phyloP scores from a whole-genome alignment of 2,113 vertebrate genomes.

The Ochotona princeps region DNA sequence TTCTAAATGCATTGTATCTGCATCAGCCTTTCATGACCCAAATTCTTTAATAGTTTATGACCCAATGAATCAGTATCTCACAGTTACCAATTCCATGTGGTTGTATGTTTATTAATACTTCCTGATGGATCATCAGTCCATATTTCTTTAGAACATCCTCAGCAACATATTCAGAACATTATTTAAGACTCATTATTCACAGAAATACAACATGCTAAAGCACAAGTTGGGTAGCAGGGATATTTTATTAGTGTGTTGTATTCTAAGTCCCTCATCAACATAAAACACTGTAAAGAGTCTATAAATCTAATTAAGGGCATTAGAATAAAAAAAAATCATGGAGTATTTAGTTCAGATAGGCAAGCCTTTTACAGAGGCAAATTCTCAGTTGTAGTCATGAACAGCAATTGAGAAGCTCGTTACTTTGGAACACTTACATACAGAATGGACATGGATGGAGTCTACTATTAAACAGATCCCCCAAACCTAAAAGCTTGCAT shows the following conservation, averaged over 20 bases:
- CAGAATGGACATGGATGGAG: neutral
- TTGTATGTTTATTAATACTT: slow-evolving; percentile 84
- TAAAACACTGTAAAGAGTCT: slow-evolving; percentile 87
- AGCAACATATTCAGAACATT: slow-evolving; percentile 86
- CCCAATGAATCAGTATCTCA: slow-evolving; percentile 78
- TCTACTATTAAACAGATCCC: neutral
- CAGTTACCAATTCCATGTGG: slow-evolving; percentile 68
- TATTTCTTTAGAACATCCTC: slow-evolving; percentile 85
- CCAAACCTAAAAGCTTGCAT: neutral
- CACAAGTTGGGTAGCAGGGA: slow-evolving; percentile 84
- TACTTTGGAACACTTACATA: slow-evolving; percentile 68
- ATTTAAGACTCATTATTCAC: slow-evolving; percentile 88
- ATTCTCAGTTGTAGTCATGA: slow-evolving; percentile 78
- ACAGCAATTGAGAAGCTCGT: slow-evolving; percentile 78
- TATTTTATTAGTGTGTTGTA: slow-evolving; percentile 85
- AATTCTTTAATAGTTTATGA: slow-evolving; percentile 65
- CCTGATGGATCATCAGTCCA: slow-evolving; percentile 83
- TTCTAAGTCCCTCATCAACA: slow-evolving; percentile 84
- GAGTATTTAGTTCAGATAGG: slow-evolving; percentile 81
- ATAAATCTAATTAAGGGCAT: slow-evolving; percentile 87
- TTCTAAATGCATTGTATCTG: slow-evolving; percentile 58
- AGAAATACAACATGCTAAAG: slow-evolving; percentile 85
- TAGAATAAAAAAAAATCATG: slow-evolving; percentile 82
- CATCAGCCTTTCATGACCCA: slow-evolving; percentile 55
- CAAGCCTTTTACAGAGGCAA: slow-evolving; percentile 76